Evolutionary conservation across 2,113 vertebrate species (phyloP).

Genomic region (Nothocercus julius): DNA sequence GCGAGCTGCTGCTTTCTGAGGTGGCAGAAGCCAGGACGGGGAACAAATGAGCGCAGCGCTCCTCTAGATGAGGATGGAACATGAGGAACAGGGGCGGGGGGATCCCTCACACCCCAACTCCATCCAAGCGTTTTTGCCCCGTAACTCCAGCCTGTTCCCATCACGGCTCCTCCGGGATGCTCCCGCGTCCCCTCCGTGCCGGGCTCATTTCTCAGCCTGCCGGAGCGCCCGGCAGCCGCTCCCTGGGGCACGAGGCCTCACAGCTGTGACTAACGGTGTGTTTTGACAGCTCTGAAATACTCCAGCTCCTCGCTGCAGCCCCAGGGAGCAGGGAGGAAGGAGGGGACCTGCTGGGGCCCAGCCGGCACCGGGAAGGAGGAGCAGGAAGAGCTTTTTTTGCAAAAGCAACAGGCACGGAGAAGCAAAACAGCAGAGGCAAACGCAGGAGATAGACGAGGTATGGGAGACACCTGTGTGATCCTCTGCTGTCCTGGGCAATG

Average conservation of each 20-base stretch:
- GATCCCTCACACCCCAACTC: not conserved
- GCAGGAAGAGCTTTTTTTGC: not conserved
- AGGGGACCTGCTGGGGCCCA: constrained; percentile 11
- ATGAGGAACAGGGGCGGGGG: not conserved
- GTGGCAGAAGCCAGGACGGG: not conserved
- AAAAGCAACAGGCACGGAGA: constrained; percentile 16
- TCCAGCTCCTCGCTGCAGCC: constrained; percentile 50
- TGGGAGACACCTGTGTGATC: not conserved
- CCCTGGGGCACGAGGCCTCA: constrained; percentile 39
- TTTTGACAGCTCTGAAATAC: constrained; percentile 72
- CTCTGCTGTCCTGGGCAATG: not conserved
- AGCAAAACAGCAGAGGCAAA: not conserved
- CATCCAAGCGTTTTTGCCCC: not conserved
- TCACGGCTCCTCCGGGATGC: not conserved
- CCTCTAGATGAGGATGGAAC: fast-evolving
- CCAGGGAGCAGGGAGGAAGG: constrained; percentile 45
- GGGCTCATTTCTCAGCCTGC: constrained; percentile 1
- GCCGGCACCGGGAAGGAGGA: not conserved
- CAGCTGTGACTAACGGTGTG: constrained; percentile 48
- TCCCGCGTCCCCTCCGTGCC: not conserved
- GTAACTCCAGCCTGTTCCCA: fast-evolving
- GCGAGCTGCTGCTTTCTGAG: not conserved
- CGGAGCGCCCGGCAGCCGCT: constrained; percentile 18
- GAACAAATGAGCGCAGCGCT: fast-evolving
- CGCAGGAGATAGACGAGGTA: fast-evolving